Conservation (phyloP, 2,888 invertebrate genomes). For the Ceriagrion tenellum region DNA sequence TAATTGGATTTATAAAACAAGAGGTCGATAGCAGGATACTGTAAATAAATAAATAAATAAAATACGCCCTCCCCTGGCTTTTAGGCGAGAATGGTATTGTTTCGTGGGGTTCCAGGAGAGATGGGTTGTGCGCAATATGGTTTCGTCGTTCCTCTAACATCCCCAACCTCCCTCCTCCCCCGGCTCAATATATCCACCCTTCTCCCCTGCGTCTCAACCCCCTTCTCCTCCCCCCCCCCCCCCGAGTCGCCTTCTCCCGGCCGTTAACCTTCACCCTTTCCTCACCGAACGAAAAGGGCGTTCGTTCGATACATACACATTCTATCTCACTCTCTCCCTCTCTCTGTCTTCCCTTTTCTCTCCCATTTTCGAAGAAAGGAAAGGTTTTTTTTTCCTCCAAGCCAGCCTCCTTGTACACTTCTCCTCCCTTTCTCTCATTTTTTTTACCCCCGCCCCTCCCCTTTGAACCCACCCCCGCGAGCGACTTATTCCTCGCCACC, state of each 20-base stretch:
- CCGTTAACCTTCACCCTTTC: constrained; percentile 31
- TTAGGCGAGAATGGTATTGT: background rate
- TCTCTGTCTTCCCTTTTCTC: background rate
- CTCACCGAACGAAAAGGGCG: background rate
- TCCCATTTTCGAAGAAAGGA: constrained; percentile 24
- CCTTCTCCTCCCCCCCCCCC: no score
- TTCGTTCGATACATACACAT: background rate
- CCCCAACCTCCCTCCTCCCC: background rate
- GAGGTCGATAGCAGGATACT: no score
- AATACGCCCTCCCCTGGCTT: background rate
- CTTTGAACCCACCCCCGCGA: no score
- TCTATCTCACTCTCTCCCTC: background rate
- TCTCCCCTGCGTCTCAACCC: no score
- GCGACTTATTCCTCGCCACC: no score
- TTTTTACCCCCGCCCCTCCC: background rate
- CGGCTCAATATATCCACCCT: background rate
- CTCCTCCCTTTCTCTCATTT: background rate
- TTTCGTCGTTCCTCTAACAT: background rate
- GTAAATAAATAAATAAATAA: no score
- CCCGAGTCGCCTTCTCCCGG: background rate
- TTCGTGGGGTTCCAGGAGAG: background rate
- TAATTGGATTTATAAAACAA: no score
- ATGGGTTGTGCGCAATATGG: background rate
- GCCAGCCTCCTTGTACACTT: background rate
- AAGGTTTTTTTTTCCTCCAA: no score